Evolutionary conservation across 2,797 vertebrate genomes (phyloP).

Genomic region (Sebastes reedi): DNA sequence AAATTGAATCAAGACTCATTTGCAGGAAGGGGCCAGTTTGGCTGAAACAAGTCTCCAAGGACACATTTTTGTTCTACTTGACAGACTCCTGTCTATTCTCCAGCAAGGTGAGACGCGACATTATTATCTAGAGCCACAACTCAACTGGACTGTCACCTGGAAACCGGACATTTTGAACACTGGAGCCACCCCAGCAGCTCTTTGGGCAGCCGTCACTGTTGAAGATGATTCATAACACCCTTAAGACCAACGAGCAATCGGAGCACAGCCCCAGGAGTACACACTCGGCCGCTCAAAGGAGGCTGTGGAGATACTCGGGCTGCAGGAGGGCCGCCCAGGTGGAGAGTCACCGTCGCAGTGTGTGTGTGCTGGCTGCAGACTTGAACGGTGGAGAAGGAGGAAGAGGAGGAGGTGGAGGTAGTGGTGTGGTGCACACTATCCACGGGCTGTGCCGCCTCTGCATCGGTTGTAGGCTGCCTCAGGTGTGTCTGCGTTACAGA

Average conservation of each 20-base stretch:
- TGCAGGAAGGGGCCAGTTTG: slow-evolving; percentile 7
- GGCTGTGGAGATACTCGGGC: slow-evolving; percentile 76
- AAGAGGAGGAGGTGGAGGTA: slow-evolving; percentile 40
- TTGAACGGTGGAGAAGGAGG: slow-evolving; percentile 56
- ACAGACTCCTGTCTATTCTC: slow-evolving; percentile 17
- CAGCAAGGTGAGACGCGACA: neutral
- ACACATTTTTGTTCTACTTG: slow-evolving; percentile 2
- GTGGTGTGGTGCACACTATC: slow-evolving; percentile 88
- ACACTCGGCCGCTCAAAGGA: slow-evolving; percentile 67
- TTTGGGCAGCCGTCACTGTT: slow-evolving; percentile 5
- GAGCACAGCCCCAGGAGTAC: slow-evolving; percentile 63
- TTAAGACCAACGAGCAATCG: slow-evolving; percentile 66
- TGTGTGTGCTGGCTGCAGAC: slow-evolving; percentile 75
- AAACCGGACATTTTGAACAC: neutral
- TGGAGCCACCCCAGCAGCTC: neutral
- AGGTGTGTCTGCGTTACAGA: slow-evolving; percentile 83
- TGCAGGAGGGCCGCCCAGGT: slow-evolving; percentile 55
- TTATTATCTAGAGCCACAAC: neutral
- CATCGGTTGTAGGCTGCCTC: slow-evolving; percentile 88
- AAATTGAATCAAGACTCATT: slow-evolving; percentile 19
- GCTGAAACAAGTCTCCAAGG: slow-evolving; percentile 28
- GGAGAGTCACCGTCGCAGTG: slow-evolving; percentile 73
- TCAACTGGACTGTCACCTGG: slow-evolving; percentile 21
- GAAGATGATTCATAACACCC: slow-evolving; percentile 79
- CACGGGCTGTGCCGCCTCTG: slow-evolving; percentile 91